Percentiles rank a stretch among this genome's conserved stretches.
phyloP scores from a whole-genome alignment of 1,140 invertebrate genomes.

The Scylla paramamosain region DNA sequence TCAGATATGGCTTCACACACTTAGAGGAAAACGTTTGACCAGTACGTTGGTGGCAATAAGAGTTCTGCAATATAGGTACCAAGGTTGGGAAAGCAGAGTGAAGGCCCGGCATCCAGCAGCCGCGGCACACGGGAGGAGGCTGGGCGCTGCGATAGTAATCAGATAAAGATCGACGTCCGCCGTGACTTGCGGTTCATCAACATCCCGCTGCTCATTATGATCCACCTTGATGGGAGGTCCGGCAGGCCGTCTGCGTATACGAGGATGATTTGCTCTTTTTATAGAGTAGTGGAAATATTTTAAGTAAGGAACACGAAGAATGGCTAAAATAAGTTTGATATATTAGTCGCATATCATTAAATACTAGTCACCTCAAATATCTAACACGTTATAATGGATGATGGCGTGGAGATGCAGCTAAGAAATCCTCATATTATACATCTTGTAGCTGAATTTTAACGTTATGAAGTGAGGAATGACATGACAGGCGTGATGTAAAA shows the following conservation, averaged over 20 bases:
- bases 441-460: background rate
- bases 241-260: background rate
- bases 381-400: background rate
- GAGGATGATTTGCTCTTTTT: background rate
- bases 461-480: background rate
- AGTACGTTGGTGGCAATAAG: background rate
- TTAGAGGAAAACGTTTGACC: background rate
- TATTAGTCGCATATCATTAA: background rate
- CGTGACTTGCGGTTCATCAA: slow-evolving; percentile 48
- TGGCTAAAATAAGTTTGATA: background rate
- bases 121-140: background rate
- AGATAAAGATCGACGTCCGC: slow-evolving; percentile 37
- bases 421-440: background rate
- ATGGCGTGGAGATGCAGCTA: background rate
- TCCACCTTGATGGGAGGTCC: background rate
- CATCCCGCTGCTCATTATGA: background rate
- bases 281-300: background rate
- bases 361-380: background rate
- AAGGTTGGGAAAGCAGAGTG: background rate
- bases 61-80: background rate
- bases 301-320: background rate
- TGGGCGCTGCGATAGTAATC: slow-evolving; percentile 6
- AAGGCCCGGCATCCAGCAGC: background rate
- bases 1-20: background rate
- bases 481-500: background rate